Percentiles rank a stretch among this genome's conserved stretches.
phyloP scores from a whole-genome alignment of 1,140 invertebrate species.

The Aphaenogaster ashmeadi region DNA sequence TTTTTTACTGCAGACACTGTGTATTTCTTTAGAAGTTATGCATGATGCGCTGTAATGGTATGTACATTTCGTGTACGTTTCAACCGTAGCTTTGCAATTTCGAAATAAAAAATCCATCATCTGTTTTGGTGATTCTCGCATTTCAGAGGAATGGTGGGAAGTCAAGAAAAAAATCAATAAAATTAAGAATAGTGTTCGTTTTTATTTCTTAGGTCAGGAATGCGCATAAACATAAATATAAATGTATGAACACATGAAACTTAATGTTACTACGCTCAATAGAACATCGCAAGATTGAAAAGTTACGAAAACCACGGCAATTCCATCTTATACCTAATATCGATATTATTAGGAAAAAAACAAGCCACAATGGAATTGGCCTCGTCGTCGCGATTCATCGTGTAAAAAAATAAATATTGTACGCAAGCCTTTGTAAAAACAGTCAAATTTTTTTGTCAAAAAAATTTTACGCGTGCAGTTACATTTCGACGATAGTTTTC shows the following conservation, averaged over 20 bases:
- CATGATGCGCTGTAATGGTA: not conserved
- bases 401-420: not conserved
- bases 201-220: constrained; percentile 71
- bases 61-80: not conserved
- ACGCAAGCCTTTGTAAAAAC: not conserved
- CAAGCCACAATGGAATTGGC: not conserved
- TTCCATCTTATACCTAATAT: not conserved
- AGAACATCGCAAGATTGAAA: constrained; percentile 1
- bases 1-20: not conserved
- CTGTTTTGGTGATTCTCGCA: not conserved
- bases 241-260: constrained; percentile 47
- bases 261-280: constrained; percentile 17
- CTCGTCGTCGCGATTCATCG: not conserved
- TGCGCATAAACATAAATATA: constrained; percentile 65
- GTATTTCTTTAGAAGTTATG: not conserved
- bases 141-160: not conserved
- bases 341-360: not conserved
- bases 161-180: not conserved
- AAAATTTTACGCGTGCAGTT: not conserved
- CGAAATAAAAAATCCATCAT: not conserved
- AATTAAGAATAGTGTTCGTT: constrained; percentile 70
- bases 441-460: not conserved
- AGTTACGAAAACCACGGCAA: not conserved
- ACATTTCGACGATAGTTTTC: not conserved
- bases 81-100: not conserved